Evolutionary conservation across 2,113 vertebrate species (phyloP).

Genomic region (Coryphaenoides rupestris): DNA sequence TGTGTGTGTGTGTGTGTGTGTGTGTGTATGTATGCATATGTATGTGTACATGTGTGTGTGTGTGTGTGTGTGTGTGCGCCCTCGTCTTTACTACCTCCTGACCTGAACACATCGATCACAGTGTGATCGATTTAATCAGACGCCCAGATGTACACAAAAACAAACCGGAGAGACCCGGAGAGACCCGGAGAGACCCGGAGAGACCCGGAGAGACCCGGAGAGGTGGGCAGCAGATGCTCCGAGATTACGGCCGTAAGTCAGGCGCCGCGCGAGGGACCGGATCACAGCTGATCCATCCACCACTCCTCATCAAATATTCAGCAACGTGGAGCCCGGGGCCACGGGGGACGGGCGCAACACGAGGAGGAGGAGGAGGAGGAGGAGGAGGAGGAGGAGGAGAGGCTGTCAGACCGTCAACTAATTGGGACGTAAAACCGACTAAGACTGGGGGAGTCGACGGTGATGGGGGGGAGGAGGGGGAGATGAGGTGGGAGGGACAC

Average conservation of each 20-base stretch:
- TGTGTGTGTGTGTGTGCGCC: too few species aligned
- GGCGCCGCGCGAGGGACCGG: constrained; percentile 29
- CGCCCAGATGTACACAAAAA: too few species aligned
- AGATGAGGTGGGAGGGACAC: background rate
- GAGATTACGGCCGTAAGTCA: constrained; percentile 47
- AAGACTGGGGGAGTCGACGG: constrained; percentile 38
- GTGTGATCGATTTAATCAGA: too few species aligned
- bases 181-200: too few species aligned
- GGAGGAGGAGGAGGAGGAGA: constrained; percentile 25
- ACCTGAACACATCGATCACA: background rate
- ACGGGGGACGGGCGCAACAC: too few species aligned
- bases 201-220: too few species aligned
- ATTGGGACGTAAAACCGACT: constrained; percentile 60
- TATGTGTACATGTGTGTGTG: too few species aligned
- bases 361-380: constrained; percentile 50
- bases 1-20: too few species aligned
- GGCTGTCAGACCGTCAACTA: constrained; percentile 47
- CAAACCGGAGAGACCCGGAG: too few species aligned
- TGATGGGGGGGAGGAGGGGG: constrained; percentile 45
- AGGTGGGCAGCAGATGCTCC: too few species aligned
- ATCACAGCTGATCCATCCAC: constrained; percentile 57
- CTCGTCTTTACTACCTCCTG: too few species aligned
- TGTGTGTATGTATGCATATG: too few species aligned
- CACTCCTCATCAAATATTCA: constrained; percentile 68
- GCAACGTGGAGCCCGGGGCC: constrained; percentile 40